phyloP scores from a whole-genome alignment of 1,140 invertebrate species.

The Psix sp. region DNA sequence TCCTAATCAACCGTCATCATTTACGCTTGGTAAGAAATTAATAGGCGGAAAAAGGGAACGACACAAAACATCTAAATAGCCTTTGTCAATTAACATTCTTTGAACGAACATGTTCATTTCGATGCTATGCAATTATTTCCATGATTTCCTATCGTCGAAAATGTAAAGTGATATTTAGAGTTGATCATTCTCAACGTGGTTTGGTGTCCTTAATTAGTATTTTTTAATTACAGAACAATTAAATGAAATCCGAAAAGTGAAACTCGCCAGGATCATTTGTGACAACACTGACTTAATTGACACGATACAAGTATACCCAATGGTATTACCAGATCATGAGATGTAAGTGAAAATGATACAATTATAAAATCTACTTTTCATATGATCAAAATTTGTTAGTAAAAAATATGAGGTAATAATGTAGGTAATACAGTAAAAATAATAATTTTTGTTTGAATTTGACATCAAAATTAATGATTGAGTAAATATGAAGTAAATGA shows the following conservation, averaged over 20 bases:
- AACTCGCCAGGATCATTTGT: slow-evolving; percentile 92
- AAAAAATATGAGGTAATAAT: too few relatives aligned
- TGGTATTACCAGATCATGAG: slow-evolving; percentile 93
- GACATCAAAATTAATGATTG: too few relatives aligned
- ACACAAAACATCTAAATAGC: slow-evolving; percentile 7
- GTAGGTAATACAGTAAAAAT: too few relatives aligned
- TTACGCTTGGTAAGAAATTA: slow-evolving; percentile 81
- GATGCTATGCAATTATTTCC: background rate
- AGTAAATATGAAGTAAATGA: slow-evolving; percentile 8
- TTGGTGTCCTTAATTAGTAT: slow-evolving; percentile 19
- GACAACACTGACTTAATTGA: slow-evolving; percentile 96
- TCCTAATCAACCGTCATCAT: slow-evolving; percentile 93
- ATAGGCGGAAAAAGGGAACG: slow-evolving; percentile 11
- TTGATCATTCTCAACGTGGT: too few relatives aligned
- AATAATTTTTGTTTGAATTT: too few relatives aligned
- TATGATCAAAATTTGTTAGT: too few relatives aligned
- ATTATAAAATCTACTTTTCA: too few relatives aligned
- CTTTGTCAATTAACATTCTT: slow-evolving; percentile 32
- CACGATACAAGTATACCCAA: slow-evolving; percentile 94
- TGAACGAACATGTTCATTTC: background rate
- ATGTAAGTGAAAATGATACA: slow-evolving; percentile 81
- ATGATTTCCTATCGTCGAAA: too few relatives aligned
- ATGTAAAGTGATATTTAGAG: too few relatives aligned
- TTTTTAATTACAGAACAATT: slow-evolving; percentile 84
- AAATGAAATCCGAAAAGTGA: slow-evolving; percentile 90